Evolutionary conservation across 35 echinoderm and acorn worm genomes (phyloP), one percentile per base, ranked within the genome.

Genomic region (Lytechinus pictus): DNA sequence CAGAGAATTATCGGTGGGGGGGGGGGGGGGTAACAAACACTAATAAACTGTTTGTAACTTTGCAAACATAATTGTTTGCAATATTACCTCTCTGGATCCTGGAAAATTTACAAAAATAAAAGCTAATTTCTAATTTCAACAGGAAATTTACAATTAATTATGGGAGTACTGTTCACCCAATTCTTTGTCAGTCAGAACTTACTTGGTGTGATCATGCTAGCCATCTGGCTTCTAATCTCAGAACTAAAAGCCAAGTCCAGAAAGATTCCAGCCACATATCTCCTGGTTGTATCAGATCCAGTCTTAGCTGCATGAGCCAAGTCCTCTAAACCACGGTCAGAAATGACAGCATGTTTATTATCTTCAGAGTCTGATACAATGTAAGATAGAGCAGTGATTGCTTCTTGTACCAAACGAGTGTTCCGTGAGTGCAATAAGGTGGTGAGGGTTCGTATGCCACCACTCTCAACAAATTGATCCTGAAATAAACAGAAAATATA

Each of bases 401-500:
- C 98, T 92, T 99, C 98, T 54, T 99, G 98, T 53, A 99, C 97
- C 11, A 99, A 28, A 5, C 98, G 95, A 89, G 89, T 57, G 88
- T 97, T 96, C 55, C 72, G 86, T 11, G 97, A 97, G 53, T 97
- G 98, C 6, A 99, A 96, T 1, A 99, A 89, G 71, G 98, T 99
- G 8, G 97, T 96, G 9, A 99, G 95, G 14, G 98, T 99, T 27
- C 94, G 94, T 28, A 99, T 92, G 4, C 98, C 98, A 24, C 98
- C 98, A 79, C 95, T 60, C 86, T 99, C 98, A 10, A 99, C 98
- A 97, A 97, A 99, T 94, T 97, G 97, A 53, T 99, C 98, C 98
- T 99, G 95, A 3, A 4, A 24, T 54, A 14, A 51, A 71, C 66
- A 14, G 89, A 27, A 86, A 57, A 58, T 9, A 58, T 58, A 57